Percentiles rank a stretch among this genome's conserved stretches.
Evolutionary conservation across 53 echinoderm and acorn worm species (phyloP).

Genomic region (Henricia sp.): DNA sequence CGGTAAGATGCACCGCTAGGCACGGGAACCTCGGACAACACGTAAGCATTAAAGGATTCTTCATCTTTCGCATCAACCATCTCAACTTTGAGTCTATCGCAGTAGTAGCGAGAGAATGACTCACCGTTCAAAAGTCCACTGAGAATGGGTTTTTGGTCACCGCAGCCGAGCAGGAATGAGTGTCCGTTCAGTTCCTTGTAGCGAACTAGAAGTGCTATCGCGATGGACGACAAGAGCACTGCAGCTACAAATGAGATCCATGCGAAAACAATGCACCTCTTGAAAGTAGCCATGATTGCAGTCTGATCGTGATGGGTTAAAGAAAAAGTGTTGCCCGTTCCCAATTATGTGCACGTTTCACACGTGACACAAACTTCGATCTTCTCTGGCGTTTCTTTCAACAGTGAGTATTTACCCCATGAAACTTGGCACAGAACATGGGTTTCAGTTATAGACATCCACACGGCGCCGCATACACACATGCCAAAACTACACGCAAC

Average conservation of each 20-base stretch:
- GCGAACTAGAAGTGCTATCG: background rate
- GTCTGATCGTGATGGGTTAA: too few relatives aligned
- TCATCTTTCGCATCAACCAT: background rate
- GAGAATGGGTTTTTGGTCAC: conserved; percentile 61
- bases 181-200: conserved; percentile 20
- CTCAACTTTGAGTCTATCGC: background rate
- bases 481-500: too few relatives aligned
- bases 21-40: background rate
- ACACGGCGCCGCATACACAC: too few relatives aligned
- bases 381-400: too few relatives aligned
- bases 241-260: conserved; percentile 26
- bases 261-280: conserved; percentile 16
- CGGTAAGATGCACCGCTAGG: conserved; percentile 10
- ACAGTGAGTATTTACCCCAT: too few relatives aligned
- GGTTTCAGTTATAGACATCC: too few relatives aligned
- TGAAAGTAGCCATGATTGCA: conserved; percentile 29
- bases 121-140: background rate
- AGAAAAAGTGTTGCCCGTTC: too few relatives aligned
- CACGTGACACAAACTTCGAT: too few relatives aligned
- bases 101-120: conserved; percentile 33
- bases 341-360: too few relatives aligned
- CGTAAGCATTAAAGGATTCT: conserved; percentile 34
- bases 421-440: too few relatives aligned
- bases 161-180: conserved; percentile 51
- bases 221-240: background rate